These are phyloP conservation scores for Sphenopsis melanotis DNA, from an alignment of 2,797 vertebrate species.

Conservation along the genomic window DNA sequence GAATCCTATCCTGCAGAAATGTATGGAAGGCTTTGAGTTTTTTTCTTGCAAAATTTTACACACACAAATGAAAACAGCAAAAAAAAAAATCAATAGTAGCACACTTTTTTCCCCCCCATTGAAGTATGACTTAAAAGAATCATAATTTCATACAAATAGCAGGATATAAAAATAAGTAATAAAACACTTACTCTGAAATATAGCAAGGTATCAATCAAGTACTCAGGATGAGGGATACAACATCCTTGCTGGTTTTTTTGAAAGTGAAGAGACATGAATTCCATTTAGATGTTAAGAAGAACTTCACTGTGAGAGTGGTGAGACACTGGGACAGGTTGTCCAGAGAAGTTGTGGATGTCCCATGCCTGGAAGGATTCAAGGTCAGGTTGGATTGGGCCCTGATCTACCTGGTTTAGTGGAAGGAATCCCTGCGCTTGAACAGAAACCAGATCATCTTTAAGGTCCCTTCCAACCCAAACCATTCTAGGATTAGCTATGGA, in stretches of 20 bases:
- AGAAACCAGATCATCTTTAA: background rate
- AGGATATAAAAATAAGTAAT: background rate
- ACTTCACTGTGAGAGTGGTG: background rate
- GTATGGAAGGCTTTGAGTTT: background rate
- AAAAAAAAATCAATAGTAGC: background rate
- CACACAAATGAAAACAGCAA: background rate
- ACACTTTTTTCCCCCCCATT: background rate
- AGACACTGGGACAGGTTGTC: background rate
- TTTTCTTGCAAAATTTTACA: background rate
- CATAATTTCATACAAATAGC: background rate
- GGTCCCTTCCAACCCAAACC: background rate
- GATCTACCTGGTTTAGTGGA: background rate
- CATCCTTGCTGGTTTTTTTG: background rate
- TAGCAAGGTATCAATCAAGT: background rate
- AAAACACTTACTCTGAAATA: background rate
- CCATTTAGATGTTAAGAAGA: background rate
- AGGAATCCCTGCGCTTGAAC: background rate
- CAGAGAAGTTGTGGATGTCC: background rate
- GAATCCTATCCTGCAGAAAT: background rate
- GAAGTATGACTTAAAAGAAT: background rate
- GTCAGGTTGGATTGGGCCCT: too few species aligned
- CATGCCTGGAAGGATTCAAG: background rate
- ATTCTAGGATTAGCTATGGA: background rate
- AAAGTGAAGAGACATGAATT: background rate
- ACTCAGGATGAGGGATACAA: background rate